Evolutionary conservation across 2,888 invertebrate species (phyloP), one percentile per base, ranked within the genome.

Genomic region (Meandrusa payeni): DNA sequence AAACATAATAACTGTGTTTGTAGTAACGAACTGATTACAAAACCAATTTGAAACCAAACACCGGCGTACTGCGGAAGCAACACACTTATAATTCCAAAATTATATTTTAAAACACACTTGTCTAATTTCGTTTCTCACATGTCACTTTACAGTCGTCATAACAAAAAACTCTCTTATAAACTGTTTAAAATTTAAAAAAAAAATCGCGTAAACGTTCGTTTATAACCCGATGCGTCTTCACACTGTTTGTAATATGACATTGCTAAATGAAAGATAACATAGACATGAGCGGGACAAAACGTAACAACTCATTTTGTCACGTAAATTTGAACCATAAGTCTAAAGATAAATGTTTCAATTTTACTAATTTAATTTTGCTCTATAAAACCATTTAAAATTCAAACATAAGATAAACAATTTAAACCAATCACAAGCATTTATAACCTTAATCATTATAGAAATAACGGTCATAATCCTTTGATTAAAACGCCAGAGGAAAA

Each of bases 231-330:
- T 36, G 46, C 57, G 51, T 59, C 58, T 57, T 50, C 54, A 34
- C 48, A 62, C 63, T 74, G 69, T 76, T 76, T 76, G 76, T 72
- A 72, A 69, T 83, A 81, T 78, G 76, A 82, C 85, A 83, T 76
- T 78, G 78, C 78, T 79, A 78, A 76, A 80, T 69, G 65, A 69
- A 73, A 76, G 85, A 85, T 85, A 83, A 83, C 77, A 79, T 61
- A 69, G 57, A 61, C 58, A 54, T 58, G 50, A 61, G 47, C 54
- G 48, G 27, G 22, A 42, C 41, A 3, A 37, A 41, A 32, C 13
- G 13, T 2, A 43, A 42, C 41, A 45, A 44, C 41, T 46, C 22
- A 9, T 17, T 3, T n/a, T 24, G n/a, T 2, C 48, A 66, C n/a
- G 28, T 36, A 3, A 78, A 59, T 46, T 39, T 43, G 15, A 26